Conservation (phyloP, 2,113 vertebrate genomes). For the Pedionomus torquatus region DNA sequence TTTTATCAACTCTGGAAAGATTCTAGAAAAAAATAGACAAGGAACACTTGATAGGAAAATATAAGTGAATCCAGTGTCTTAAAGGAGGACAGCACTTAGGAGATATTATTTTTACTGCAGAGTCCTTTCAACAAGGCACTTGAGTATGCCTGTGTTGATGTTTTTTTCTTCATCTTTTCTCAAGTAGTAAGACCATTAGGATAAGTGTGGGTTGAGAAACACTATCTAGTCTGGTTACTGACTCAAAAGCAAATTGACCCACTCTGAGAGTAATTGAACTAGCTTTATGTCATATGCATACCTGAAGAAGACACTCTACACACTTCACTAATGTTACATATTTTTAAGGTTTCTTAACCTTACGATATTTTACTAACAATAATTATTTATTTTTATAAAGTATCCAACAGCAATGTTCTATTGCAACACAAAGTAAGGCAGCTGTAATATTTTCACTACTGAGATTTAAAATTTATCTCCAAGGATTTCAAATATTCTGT, state of each 20-base stretch:
- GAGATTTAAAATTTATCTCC: neutral
- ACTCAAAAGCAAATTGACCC: neutral
- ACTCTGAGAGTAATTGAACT: neutral
- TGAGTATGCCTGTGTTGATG: accelerated
- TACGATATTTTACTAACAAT: neutral
- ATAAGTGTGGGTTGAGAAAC: neutral
- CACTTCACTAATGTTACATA: neutral
- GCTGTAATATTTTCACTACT: neutral
- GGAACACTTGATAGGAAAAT: neutral
- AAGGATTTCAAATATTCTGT: neutral
- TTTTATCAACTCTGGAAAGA: neutral
- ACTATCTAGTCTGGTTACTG: neutral
- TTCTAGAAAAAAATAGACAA: neutral
- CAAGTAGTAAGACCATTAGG: neutral
- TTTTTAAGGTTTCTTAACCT: neutral
- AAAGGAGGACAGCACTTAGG: neutral
- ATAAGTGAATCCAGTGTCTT: neutral
- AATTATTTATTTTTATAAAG: neutral
- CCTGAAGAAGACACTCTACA: neutral
- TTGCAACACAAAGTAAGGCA: neutral
- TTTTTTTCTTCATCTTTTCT: neutral
- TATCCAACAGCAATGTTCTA: neutral
- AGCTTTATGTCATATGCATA: neutral
- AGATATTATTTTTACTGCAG: neutral
- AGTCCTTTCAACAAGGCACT: neutral